A percentile compares a stretch with the other conserved stretches of the same genome.
phyloP scores from a whole-genome alignment of 53 echinoderm and acorn worm species.

The Actinopyga echinites region DNA sequence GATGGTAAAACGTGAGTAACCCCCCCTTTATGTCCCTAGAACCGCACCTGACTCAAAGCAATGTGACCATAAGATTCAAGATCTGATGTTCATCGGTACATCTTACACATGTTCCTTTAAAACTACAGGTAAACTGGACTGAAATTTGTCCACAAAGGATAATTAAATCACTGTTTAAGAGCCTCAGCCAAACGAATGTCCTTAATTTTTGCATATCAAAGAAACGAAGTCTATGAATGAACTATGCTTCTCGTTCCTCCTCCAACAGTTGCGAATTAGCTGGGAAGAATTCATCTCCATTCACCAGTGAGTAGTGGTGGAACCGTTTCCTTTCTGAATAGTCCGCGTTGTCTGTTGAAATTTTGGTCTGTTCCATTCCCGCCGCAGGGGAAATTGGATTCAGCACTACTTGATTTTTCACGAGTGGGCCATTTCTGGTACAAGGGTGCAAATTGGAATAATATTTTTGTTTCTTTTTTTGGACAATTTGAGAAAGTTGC shows the following conservation, averaged over 20 bases:
- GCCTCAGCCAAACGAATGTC: neutral
- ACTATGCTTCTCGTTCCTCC: too few relatives aligned
- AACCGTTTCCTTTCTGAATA: slow-evolving; percentile 74
- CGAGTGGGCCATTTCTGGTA: slow-evolving; percentile 64
- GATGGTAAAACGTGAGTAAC: too few relatives aligned
- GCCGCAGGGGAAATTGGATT: slow-evolving; percentile 65
- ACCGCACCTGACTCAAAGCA: too few relatives aligned
- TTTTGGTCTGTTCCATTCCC: slow-evolving; percentile 75
- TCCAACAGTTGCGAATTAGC: neutral
- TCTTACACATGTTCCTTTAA: too few relatives aligned
- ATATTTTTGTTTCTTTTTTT: neutral
- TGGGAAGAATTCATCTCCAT: slow-evolving; percentile 51
- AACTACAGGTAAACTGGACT: too few relatives aligned
- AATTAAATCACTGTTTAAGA: neutral
- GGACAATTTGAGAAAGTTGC: neutral
- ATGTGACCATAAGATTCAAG: too few relatives aligned
- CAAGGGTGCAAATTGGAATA: neutral
- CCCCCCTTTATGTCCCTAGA: too few relatives aligned
- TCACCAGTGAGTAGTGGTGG: slow-evolving; percentile 86
- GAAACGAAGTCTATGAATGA: too few relatives aligned
- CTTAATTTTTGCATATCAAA: neutral
- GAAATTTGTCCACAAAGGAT: too few relatives aligned
- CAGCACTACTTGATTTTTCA: slow-evolving; percentile 73
- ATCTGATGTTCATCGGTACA: too few relatives aligned
- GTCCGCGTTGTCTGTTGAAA: slow-evolving; percentile 78